phyloP scores from a whole-genome alignment of 2,888 invertebrate species.

The Escarpia spicata region DNA sequence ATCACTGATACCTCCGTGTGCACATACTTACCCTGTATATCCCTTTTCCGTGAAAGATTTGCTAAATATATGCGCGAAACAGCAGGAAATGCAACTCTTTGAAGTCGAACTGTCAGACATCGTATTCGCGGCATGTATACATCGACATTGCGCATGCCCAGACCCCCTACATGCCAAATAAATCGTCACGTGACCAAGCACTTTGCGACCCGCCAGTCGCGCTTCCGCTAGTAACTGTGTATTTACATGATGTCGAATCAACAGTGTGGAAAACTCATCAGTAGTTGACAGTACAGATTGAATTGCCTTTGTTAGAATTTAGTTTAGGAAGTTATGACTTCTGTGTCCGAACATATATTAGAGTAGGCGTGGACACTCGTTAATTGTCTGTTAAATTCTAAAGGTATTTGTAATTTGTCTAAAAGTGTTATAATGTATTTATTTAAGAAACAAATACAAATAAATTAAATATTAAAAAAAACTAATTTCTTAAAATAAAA shows the following conservation, averaged over 20 bases:
- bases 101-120: constrained; percentile 19
- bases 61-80: not conserved
- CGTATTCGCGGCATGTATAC: constrained; percentile 23
- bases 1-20: not conserved
- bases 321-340: not conserved
- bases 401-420: too few relatives aligned
- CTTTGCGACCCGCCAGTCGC: not conserved
- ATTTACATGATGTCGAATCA: not conserved
- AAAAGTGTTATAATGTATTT: too few relatives aligned
- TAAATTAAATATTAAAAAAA: too few relatives aligned
- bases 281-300: not conserved
- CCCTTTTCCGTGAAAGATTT: constrained; percentile 14
- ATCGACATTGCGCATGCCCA: constrained; percentile 24
- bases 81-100: constrained; percentile 18
- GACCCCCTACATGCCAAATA: constrained; percentile 31
- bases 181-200: constrained; percentile 2
- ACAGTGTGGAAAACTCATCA: not conserved
- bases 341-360: too few relatives aligned
- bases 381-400: too few relatives aligned
- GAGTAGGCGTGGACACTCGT: too few relatives aligned
- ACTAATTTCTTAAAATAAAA: too few relatives aligned
- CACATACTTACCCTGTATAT: not conserved
- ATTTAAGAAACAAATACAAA: too few relatives aligned
- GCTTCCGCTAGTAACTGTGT: not conserved
- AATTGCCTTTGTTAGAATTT: not conserved